A percentile compares a stretch with the other conserved stretches of the same genome.
Evolutionary conservation across 2,113 vertebrate genomes (phyloP).

Genomic region (Corapipo altera): DNA sequence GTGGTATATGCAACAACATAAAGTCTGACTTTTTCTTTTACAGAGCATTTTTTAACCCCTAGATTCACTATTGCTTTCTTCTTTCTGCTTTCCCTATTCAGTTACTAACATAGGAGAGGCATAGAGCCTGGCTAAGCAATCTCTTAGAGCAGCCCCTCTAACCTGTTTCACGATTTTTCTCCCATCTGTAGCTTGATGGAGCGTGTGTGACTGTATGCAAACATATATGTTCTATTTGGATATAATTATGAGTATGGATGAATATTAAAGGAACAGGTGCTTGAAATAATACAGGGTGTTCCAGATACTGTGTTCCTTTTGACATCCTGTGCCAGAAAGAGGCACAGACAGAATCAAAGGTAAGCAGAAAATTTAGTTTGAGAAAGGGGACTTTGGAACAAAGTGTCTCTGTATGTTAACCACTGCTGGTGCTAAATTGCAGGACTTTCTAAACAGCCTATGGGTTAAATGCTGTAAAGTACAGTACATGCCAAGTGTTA

Average conservation of each 20-base stretch:
- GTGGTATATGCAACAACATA: rapidly evolving
- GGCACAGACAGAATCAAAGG: neutral
- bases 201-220: neutral
- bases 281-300: neutral
- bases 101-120: neutral
- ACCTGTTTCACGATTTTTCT: neutral
- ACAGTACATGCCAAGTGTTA: neutral
- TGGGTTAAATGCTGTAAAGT: neutral
- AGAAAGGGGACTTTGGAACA: neutral
- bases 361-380: neutral
- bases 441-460: neutral
- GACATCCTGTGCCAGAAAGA: neutral
- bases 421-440: neutral
- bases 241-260: neutral
- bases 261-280: neutral
- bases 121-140: neutral
- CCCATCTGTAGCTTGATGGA: neutral
- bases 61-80: neutral
- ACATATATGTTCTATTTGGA: neutral
- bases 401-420: neutral
- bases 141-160: neutral
- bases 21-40: neutral
- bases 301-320: neutral
- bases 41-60: neutral
- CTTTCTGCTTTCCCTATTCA: neutral